Evolutionary conservation across 2,113 vertebrate genomes (phyloP).

Genomic region (Rhegmatorhina hoffmannsi): DNA sequence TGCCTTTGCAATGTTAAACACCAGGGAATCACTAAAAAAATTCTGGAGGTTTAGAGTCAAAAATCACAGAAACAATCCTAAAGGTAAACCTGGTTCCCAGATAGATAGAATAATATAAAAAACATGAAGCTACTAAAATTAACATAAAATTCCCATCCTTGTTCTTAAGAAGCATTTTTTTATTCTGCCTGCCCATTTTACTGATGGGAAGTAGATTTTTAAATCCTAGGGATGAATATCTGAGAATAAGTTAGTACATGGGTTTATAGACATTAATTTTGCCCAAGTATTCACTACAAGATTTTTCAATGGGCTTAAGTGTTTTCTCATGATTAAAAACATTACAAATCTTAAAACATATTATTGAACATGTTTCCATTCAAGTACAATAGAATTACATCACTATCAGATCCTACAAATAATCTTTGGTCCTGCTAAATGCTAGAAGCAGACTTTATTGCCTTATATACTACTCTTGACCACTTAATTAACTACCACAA

Average conservation of each 20-base stretch:
- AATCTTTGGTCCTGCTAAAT: background rate
- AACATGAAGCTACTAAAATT: background rate
- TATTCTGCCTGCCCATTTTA: background rate
- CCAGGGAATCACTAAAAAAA: background rate
- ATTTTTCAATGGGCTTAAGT: background rate
- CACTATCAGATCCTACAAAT: background rate
- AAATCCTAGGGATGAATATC: background rate
- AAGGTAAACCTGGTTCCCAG: background rate
- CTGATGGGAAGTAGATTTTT: background rate
- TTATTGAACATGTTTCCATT: background rate
- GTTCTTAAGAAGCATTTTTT: background rate
- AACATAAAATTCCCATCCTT: background rate
- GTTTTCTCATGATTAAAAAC: background rate
- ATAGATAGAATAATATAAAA: background rate
- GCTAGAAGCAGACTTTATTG: conserved; percentile 30
- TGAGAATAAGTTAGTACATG: background rate
- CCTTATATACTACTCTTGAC: conserved; percentile 38
- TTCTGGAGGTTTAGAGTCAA: background rate
- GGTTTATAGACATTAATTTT: background rate
- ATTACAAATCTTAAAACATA: background rate
- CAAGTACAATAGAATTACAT: background rate
- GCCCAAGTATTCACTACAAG: background rate
- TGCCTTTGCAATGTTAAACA: background rate
- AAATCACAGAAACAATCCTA: background rate
- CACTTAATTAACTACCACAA: conserved; percentile 55